These are phyloP conservation scores for Myiagra hebetior DNA, from an alignment of 2,113 vertebrate genomes.

Conservation along the genomic window DNA sequence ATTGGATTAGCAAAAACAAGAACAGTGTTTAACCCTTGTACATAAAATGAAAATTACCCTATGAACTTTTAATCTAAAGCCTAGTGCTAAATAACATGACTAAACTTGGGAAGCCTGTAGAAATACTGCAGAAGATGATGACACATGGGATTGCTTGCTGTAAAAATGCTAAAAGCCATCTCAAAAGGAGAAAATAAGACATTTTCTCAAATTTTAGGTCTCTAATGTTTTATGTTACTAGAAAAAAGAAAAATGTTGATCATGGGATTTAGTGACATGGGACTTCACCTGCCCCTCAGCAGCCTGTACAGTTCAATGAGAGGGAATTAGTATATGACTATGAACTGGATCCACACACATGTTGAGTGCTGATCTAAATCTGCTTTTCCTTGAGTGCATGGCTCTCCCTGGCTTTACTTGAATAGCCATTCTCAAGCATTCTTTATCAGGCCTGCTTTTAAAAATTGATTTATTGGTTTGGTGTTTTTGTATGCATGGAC, in stretches of 20 bases:
- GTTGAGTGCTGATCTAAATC: not conserved
- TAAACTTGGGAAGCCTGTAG: not conserved
- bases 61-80: not conserved
- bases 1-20: not conserved
- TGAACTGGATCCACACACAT: not conserved
- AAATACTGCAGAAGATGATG: not conserved
- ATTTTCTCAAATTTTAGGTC: not conserved
- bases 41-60: not conserved
- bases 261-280: not conserved
- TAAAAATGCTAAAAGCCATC: not conserved
- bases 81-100: not conserved
- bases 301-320: not conserved
- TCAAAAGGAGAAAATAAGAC: not conserved
- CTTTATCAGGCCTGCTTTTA: not conserved
- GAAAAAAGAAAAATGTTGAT: not conserved
- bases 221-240: not conserved
- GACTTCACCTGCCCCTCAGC: not conserved
- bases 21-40: not conserved
- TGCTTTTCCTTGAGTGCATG: not conserved
- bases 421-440: not conserved
- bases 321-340: not conserved
- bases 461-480: not conserved
- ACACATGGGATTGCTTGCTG: not conserved
- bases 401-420: not conserved
- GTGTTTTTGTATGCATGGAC: not conserved